A percentile compares a stretch with the other conserved stretches of the same genome.
Conservation (phyloP, 2,797 vertebrate genomes). For the Bovichtus variegatus region DNA sequence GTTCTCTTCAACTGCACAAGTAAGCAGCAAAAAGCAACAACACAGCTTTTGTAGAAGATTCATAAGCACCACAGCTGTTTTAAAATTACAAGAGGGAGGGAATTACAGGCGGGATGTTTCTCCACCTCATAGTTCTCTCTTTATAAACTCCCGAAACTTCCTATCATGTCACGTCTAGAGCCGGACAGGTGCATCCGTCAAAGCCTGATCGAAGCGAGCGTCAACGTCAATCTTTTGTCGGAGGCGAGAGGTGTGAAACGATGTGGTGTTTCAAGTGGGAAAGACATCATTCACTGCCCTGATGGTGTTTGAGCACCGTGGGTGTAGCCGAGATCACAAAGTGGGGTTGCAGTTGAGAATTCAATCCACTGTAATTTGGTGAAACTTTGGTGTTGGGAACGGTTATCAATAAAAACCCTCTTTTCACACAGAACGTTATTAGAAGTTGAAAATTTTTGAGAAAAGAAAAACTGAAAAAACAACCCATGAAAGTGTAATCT, state of each 20-base stretch:
- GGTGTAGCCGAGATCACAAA: constrained; percentile 23
- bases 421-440: not conserved
- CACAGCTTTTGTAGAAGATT: not conserved
- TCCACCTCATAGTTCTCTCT: not conserved
- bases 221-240: constrained; percentile 34
- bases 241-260: constrained; percentile 45
- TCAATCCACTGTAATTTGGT: not conserved
- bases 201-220: constrained; percentile 2
- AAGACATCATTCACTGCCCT: constrained; percentile 43
- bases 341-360: constrained; percentile 6
- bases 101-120: constrained; percentile 1
- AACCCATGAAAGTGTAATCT: too few species aligned
- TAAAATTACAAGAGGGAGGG: not conserved
- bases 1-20: not conserved
- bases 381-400: not conserved
- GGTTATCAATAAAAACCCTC: not conserved
- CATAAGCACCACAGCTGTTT: not conserved
- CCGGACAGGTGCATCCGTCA: constrained; percentile 49
- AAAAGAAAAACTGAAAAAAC: too few species aligned
- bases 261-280: constrained; percentile 61
- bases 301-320: constrained; percentile 31
- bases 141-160: constrained; percentile 24
- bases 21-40: not conserved
- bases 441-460: too few species aligned
- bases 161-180: constrained; percentile 7